Evolutionary conservation across 1,140 invertebrate genomes (phyloP), one percentile per base, ranked within the genome.

Genomic region (Heliothis virescens): DNA sequence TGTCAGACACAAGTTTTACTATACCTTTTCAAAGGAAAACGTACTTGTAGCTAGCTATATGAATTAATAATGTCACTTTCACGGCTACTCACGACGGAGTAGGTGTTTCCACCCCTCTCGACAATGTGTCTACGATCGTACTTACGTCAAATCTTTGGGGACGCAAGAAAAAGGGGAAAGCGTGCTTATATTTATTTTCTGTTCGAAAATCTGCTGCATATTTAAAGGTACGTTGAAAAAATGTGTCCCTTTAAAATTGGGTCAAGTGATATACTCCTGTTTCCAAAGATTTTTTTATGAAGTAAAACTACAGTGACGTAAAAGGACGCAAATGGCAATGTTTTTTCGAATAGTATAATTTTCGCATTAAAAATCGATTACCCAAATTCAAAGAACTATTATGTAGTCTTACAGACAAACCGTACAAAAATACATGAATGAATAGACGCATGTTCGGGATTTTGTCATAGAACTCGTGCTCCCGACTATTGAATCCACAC

Each of bases 381-480:
- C 15, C 29, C 34, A 41, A 34, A 47, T 34, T 16, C 11, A 47
- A 47, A 47, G 11, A 15, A 69, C 50, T 69, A 18, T 69, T 52
- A 50, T 52, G 16, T 26, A 53, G 21, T 29, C 18, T 10, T 53
- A 63, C 18, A 60, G 4, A 63, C 12, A 63, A n/a, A 41, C 4
- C 16, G 72, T n/a, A 15, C n/a, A 65, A 21, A 65, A 76, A 65
- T 63, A 76, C 12, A 65, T 76, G 29, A 60, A 65, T 55, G 59
- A 65, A 76, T 76, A 76, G 60, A 55, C 13, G n/a, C 60, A 74
- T 60, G 34, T 74, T 76, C 65, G 48, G 47, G 48, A 50, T 12
- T 29, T 76, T 34, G 60, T 62, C 59, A 63, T 29, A n/a, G 26
- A 52, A 21, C 18, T 75, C 59, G 57, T 29, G 48, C 65, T n/a